Conservation (phyloP, 2,888 invertebrate species). For the Drosophila nr. perissopoda region DNA sequence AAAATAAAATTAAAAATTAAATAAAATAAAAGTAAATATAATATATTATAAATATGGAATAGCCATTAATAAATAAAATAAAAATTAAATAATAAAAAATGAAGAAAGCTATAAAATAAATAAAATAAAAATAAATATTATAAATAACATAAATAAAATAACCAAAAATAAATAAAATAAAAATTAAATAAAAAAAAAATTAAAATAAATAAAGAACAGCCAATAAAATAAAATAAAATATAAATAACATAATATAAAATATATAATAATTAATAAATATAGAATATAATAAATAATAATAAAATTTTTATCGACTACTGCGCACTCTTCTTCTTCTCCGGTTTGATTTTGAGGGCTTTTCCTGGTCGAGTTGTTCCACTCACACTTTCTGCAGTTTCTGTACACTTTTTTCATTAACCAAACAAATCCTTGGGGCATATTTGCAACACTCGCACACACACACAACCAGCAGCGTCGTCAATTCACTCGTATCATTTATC, state of each 20-base stretch:
- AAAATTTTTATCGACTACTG: not conserved
- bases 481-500: conserved; percentile 60
- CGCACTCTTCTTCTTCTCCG: not conserved
- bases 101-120: not conserved
- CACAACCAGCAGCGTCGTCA: conserved; percentile 7
- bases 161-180: too few relatives aligned
- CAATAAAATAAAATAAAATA: too few relatives aligned
- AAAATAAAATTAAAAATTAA: not conserved
- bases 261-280: not conserved
- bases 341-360: not conserved
- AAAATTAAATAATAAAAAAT: too few relatives aligned
- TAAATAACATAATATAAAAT: too few relatives aligned
- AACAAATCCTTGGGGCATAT: conserved; percentile 53
- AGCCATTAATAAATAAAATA: too few relatives aligned
- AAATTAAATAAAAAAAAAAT: too few relatives aligned
- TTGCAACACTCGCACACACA: conserved; percentile 26
- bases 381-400: not conserved
- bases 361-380: not conserved
- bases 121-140: not conserved
- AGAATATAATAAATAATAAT: not conserved
- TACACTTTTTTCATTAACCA: conserved; percentile 34
- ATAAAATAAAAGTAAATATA: not conserved
- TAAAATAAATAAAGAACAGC: too few relatives aligned
- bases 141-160: not conserved
- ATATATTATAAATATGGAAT: too few relatives aligned